A percentile compares a stretch with the other conserved stretches of the same genome.
Conservation (phyloP, 2,113 vertebrate genomes). For the Pelobates fuscus region DNA sequence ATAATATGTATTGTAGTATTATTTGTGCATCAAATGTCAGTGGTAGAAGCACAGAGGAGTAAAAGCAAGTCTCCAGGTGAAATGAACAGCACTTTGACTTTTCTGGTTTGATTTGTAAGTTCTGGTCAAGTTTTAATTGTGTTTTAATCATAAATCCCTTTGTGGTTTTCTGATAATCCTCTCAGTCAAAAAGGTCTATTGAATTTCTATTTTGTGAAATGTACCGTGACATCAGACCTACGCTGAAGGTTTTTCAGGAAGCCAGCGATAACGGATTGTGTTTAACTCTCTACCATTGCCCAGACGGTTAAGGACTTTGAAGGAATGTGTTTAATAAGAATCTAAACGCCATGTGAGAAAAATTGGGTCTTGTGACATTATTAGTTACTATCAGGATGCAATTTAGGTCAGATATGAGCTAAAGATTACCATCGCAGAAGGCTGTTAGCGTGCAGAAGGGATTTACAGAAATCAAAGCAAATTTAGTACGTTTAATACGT, state of each 20-base stretch:
- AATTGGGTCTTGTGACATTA: background rate
- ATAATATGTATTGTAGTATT: too few relatives aligned
- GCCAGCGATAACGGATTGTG: background rate
- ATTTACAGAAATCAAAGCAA: too few relatives aligned
- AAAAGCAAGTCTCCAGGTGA: too few relatives aligned
- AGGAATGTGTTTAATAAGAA: background rate
- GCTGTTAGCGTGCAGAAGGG: background rate
- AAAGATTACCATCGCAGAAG: background rate
- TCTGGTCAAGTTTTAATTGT: background rate
- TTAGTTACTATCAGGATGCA: background rate
- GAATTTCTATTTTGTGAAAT: slow-evolving; percentile 4
- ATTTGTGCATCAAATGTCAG: too few relatives aligned
- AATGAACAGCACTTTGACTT: too few relatives aligned
- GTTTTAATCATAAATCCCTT: slow-evolving; percentile 5
- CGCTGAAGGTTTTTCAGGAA: background rate
- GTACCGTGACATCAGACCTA: background rate
- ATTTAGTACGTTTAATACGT: too few relatives aligned
- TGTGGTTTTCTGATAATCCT: slow-evolving; percentile 2
- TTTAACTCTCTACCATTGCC: background rate
- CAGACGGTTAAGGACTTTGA: background rate
- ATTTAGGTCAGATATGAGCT: background rate
- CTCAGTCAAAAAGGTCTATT: slow-evolving; percentile 1
- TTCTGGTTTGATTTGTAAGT: background rate
- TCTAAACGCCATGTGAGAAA: background rate
- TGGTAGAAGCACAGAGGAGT: too few relatives aligned